Evolutionary conservation across 1,140 invertebrate genomes (phyloP), one percentile per base, ranked within the genome.

Genomic region (Ptiloglossa arizonensis): DNA sequence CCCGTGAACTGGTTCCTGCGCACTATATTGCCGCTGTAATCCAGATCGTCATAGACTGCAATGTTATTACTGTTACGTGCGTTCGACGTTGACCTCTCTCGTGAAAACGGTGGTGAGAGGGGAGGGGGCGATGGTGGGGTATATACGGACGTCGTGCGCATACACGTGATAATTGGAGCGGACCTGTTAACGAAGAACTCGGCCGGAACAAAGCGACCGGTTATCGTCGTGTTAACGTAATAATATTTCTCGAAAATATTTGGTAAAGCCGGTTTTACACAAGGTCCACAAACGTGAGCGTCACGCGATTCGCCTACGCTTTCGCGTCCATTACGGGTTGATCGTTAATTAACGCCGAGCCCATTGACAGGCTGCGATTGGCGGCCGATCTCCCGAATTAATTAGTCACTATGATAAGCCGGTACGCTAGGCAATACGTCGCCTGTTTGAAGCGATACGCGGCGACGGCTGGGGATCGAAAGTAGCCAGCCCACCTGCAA

Each of bases 281-380:
- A 17, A 62, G 17, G n/a, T 2, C 0, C 24, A 11, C 32, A 46
- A 69, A 59, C 68, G 38, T 1, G 38, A 22, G 1, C 41, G 11
- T 19, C 6, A 27, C 27, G 24, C 9, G 19, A 54, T 6, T 24
- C 11, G 19, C 15, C n/a, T 9, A 15, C 5, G 46, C 19, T 48
- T n/a, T n/a, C 5, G 5, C 22, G 17, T 82, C 50, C 22, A 79
- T 82, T 71, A 82, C 69, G 35, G 56, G 56, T 6, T 24, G 60
- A 74, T 74, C 70, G 80, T 79, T 81, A 83, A 83, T 82, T 79
- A 79, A 72, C 59, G 29, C 24, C n/a, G 64, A 32, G 79, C 44
- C n/a, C 52, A 73, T 81, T 68, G 57, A 15, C 44, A 35, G 41
- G 50, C 69, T 48, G 57, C 38, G 70, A 83, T 83, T 70, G 52